Percentiles rank a stretch among this genome's conserved stretches.
Evolutionary conservation across 2,797 vertebrate genomes (phyloP).

Genomic region (Erethizon dorsatum): DNA sequence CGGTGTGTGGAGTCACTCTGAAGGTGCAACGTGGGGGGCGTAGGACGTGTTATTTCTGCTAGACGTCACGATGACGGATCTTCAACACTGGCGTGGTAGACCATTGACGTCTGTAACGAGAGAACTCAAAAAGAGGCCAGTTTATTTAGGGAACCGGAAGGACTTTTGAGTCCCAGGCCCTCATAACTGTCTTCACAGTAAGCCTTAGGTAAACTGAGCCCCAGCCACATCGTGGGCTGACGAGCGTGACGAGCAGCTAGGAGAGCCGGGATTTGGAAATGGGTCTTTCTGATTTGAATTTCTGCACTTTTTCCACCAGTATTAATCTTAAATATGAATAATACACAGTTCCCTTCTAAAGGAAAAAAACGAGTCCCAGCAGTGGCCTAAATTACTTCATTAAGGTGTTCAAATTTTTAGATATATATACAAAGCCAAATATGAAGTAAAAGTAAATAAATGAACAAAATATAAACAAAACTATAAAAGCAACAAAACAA

Average conservation of each 20-base stretch:
- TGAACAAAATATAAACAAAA: slow-evolving; percentile 62
- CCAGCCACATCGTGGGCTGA: slow-evolving; percentile 1
- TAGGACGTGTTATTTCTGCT: not conserved
- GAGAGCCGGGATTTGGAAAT: not conserved
- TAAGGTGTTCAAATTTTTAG: slow-evolving; percentile 48
- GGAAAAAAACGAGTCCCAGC: not conserved
- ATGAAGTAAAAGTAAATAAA: slow-evolving; percentile 54
- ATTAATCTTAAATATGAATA: slow-evolving; percentile 48
- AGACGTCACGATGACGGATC: not conserved
- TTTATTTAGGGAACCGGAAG: slow-evolving; percentile 51
- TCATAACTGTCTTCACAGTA: not conserved
- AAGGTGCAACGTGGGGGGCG: not conserved
- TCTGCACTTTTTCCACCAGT: not conserved
- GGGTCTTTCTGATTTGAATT: slow-evolving; percentile 30
- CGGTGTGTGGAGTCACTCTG: not conserved
- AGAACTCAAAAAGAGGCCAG: not conserved
- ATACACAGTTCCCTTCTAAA: not conserved
- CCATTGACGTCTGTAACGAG: not conserved
- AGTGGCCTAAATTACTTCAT: slow-evolving; percentile 44
- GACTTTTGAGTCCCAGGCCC: not conserved
- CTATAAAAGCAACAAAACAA: slow-evolving; percentile 6
- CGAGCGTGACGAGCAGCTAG: not conserved
- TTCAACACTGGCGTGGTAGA: not conserved
- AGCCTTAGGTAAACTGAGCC: not conserved
- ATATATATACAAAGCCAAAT: slow-evolving; percentile 40